phyloP scores from a whole-genome alignment of 2,113 vertebrate species.

The Rhea pennata region DNA sequence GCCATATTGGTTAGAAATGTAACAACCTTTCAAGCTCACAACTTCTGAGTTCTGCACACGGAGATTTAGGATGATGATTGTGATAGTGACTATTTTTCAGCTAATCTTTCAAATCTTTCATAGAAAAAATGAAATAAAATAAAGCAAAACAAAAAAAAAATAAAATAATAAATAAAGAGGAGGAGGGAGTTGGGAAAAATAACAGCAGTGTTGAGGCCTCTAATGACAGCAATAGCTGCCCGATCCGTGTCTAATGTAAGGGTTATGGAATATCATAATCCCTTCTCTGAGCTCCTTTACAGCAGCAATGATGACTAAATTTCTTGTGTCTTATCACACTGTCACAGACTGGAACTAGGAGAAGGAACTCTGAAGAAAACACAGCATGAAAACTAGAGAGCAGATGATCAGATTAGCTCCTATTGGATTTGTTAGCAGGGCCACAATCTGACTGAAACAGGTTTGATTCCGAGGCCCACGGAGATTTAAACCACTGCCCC shows the following conservation, averaged over 20 bases:
- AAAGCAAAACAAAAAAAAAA: background rate
- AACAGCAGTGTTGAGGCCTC: constrained; percentile 77
- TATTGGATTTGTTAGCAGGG: constrained; percentile 89
- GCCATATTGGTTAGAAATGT: background rate
- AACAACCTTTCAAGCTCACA: background rate
- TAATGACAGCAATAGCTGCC: constrained; percentile 78
- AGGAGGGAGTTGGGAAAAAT: constrained; percentile 29
- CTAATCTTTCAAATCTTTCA: constrained; percentile 86
- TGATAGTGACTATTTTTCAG: constrained; percentile 42
- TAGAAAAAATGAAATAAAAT: constrained; percentile 58
- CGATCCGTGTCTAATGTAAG: constrained; percentile 93
- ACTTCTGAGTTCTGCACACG: background rate
- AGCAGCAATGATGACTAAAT: constrained; percentile 95
- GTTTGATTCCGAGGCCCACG: constrained; percentile 83
- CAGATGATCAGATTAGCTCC: constrained; percentile 94
- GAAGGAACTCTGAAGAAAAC: constrained; percentile 91
- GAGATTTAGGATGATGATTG: constrained; percentile 64
- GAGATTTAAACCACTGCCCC: constrained; percentile 81
- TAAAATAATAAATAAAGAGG: background rate
- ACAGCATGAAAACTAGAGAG: constrained; percentile 94
- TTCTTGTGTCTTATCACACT: constrained; percentile 98
- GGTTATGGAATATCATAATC: constrained; percentile 96
- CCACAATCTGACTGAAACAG: constrained; percentile 89
- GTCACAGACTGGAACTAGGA: constrained; percentile 94
- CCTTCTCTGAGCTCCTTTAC: constrained; percentile 90